Conservation (phyloP, 2,888 invertebrate genomes). For the Phaonia tiefii region DNA sequence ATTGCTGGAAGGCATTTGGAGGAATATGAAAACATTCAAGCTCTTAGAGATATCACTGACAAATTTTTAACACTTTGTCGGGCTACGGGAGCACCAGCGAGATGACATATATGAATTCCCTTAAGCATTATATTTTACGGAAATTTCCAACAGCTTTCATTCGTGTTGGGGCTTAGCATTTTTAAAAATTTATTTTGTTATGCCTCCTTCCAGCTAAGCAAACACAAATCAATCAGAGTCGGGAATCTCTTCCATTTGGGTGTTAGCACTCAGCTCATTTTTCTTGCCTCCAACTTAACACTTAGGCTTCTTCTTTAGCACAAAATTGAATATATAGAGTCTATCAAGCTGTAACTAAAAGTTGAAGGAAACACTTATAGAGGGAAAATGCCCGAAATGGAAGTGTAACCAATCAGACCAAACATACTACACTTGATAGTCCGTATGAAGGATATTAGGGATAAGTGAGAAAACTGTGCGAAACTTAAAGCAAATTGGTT, state of each 20-base stretch:
- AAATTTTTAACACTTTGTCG: constrained; percentile 30
- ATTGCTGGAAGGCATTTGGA: background rate
- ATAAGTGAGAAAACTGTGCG: constrained; percentile 32
- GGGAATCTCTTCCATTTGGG: background rate
- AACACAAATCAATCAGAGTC: constrained; percentile 34
- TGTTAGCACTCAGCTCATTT: constrained; percentile 11
- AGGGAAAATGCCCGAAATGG: background rate
- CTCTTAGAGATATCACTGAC: constrained; percentile 27
- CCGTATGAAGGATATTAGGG: background rate
- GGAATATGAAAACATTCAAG: background rate
- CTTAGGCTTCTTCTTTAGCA: background rate
- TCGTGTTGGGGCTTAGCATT: background rate
- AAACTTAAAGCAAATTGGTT: constrained; percentile 55
- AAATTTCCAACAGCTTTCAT: constrained; percentile 11
- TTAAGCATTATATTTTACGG: constrained; percentile 14
- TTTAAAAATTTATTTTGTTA: constrained; percentile 10
- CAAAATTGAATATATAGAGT: background rate
- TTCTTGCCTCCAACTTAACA: constrained; percentile 19
- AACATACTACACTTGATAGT: constrained; percentile 9
- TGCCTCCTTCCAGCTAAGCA: constrained; percentile 22
- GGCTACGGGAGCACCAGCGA: no score
- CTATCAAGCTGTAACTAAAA: constrained; percentile 7
- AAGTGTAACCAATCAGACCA: constrained; percentile 65
- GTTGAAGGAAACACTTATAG: background rate
- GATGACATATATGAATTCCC: background rate